Base-by-base conservation (phyloP, 2,113 vertebrate species). In the Myiozetetes cayanensis region DNA sequence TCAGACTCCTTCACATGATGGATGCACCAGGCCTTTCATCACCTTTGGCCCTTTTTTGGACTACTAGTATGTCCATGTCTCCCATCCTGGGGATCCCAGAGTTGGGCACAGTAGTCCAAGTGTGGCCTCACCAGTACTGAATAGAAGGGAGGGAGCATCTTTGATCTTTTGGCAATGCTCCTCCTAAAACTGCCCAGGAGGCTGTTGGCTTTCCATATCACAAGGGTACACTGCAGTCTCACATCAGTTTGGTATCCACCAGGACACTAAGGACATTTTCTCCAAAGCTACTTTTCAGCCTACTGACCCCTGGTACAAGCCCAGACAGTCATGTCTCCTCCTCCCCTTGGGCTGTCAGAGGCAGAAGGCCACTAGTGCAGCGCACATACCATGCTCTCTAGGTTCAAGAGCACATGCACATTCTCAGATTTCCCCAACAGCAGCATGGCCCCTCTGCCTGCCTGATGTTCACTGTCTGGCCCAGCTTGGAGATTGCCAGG, bases 371-470 rank as follows among this genome's bases (percentile, higher is more conserved):
- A 13, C 16, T 11, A 31, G n/a, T 10, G 21, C 28, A 71, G 19
- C 13, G 17, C 14, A 46, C 19, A 30, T 23, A 30, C 11, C 8
- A 4, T 8, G 30, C 5, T 39, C 24, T 7, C 7, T 63, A 53
- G 0, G 0, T 31, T 53, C 75, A 59, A 28, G 62, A 67, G n/a
- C 43, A 18, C 0, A 0, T 0, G 4, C 3, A 33, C 0, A 2
- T 30, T 65, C 7, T 7, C 4, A 17, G 43, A 14, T 58, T 27
- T 9, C 4, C 3, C 17, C 37, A 49, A 12, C 28, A 66, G 7
- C 28, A 65, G 7, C 0, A 0, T 14, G 20, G 47, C 47, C 14
- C 28, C 12, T 75, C 24, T 75, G 41, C 25, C 35, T 0, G 0
- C 43, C 10, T n/a, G 43, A 6, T 14, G 53, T 14, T 82, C 59